Evolutionary conservation across 2,888 invertebrate genomes (phyloP), one percentile per base, ranked within the genome.

Genomic region (Cephonodes hylas): DNA sequence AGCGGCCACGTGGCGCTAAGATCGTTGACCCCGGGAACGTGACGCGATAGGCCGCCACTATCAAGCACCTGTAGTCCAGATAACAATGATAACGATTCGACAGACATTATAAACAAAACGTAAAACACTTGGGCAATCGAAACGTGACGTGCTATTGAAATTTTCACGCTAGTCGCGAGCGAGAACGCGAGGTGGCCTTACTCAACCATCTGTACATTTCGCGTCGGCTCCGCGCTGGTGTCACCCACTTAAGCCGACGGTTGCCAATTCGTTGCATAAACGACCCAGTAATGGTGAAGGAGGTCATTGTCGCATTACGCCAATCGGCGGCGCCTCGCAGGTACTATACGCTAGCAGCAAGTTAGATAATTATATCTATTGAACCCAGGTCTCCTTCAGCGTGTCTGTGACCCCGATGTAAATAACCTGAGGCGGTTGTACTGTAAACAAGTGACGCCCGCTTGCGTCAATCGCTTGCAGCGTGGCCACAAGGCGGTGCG

Each of bases 391-490:
- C 88, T 88, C 88, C 89, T 89, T 89, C 89, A 77, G 74, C 80
- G 89, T 91, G 91, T 91, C 91, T 92, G 89, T 91, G 91, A 92
- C 91, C 91, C 90, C 91, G 88, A 90, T 91, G 92, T 90, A 89
- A 91, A 91, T 91, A 91, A 90, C 91, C 91, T 88, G 85, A 84
- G 88, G 85, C 85, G 84, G 75, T 83, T 84, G 82, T 86, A 84
- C 84, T 85, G 89, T 91, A 91, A 91, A 91, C 91, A 91, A 86
- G 85, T 82, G 85, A 85, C 82, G 86, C 76, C 71, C 64, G 82
- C 85, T 88, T 88, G 88, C 91, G 91, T 90, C 91, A 89, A 89
- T 86, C 85, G 84, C 76, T 76, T 79, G 80, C 77, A 79, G 77
- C 71, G 70, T 70, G 67, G 73, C 76, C 74, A 72, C 74, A 74